Percentiles rank a stretch among this genome's conserved stretches.
phyloP scores from a whole-genome alignment of 2,888 invertebrate genomes.

The Platerodrilus igneus region DNA sequence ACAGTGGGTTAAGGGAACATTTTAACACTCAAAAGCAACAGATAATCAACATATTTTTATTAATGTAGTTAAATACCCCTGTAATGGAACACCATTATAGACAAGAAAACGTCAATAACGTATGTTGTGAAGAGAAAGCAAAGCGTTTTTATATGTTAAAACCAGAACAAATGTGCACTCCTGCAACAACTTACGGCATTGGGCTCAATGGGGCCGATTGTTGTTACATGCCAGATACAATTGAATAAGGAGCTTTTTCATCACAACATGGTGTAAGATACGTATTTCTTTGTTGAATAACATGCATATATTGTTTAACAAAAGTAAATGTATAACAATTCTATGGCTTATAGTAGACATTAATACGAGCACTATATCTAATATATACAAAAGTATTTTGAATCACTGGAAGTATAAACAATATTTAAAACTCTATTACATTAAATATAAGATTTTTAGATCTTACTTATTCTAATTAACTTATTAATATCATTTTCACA shows the following conservation, averaged over 20 bases:
- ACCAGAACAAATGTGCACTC: conserved; percentile 29
- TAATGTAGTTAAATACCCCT: conserved; percentile 20
- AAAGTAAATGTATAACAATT: too few species aligned
- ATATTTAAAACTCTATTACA: too few species aligned
- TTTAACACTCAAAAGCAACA: too few species aligned
- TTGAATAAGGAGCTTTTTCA: conserved; percentile 18
- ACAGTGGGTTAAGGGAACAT: too few species aligned
- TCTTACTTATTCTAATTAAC: conserved; percentile 7
- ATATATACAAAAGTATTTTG: conserved; percentile 1
- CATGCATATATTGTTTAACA: too few species aligned
- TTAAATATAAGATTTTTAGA: not conserved
- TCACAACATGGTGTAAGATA: conserved; percentile 15
- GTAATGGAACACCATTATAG: conserved; percentile 18
- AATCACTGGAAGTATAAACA: conserved; percentile 1
- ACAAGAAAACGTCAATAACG: conserved; percentile 18
- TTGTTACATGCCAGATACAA: conserved; percentile 16
- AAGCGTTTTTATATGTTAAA: conserved; percentile 5
- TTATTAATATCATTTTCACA: conserved; percentile 25
- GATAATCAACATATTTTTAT: too few species aligned
- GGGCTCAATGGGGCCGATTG: conserved; percentile 32
- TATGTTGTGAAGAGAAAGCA: conserved; percentile 20
- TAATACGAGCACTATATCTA: not conserved
- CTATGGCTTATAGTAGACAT: too few species aligned
- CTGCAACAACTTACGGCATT: conserved; percentile 32
- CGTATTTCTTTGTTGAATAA: too few species aligned